These are phyloP conservation scores for Papilio gigon DNA, from an alignment of 2,888 invertebrate genomes.

Conservation along the genomic window DNA sequence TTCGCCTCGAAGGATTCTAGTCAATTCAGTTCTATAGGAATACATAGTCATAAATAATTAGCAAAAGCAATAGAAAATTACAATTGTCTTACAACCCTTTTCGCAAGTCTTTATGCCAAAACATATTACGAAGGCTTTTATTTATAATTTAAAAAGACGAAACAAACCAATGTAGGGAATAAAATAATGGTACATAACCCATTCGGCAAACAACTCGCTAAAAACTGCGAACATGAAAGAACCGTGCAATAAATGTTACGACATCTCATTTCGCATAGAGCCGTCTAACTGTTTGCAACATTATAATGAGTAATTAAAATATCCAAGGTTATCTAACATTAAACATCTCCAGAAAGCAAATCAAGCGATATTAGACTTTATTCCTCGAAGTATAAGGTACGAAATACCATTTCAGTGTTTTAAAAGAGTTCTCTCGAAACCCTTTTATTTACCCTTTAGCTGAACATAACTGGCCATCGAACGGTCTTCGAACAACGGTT, in stretches of 20 bases:
- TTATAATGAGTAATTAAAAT: conserved; percentile 52
- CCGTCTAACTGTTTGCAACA: conserved; percentile 63
- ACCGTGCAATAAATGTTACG: conserved; percentile 57
- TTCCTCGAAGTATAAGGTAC: background rate
- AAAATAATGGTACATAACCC: conserved; percentile 56
- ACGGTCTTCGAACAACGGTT: conserved; percentile 55
- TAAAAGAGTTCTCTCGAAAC: conserved; percentile 36
- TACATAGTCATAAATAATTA: conserved; percentile 36
- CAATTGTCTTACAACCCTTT: conserved; percentile 56
- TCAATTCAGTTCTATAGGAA: conserved; percentile 10
- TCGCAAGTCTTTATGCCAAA: conserved; percentile 64
- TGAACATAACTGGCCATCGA: conserved; percentile 71
- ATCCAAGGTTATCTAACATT: conserved; percentile 36
- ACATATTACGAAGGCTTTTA: conserved; percentile 39
- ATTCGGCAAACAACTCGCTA: conserved; percentile 66
- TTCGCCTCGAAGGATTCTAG: conserved; percentile 18
- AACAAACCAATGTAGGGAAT: conserved; percentile 32
- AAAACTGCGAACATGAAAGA: conserved; percentile 56
- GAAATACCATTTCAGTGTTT: conserved; percentile 25
- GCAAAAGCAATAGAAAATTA: conserved; percentile 38
- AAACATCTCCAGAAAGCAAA: background rate
- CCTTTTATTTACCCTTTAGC: conserved; percentile 70
- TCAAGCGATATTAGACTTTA: conserved; percentile 24
- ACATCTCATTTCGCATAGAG: conserved; percentile 51
- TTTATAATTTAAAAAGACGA: conserved; percentile 29